A percentile compares a stretch with the other conserved stretches of the same genome.
Evolutionary conservation across 2,888 invertebrate genomes (phyloP).

Genomic region (Tipula vernalis): DNA sequence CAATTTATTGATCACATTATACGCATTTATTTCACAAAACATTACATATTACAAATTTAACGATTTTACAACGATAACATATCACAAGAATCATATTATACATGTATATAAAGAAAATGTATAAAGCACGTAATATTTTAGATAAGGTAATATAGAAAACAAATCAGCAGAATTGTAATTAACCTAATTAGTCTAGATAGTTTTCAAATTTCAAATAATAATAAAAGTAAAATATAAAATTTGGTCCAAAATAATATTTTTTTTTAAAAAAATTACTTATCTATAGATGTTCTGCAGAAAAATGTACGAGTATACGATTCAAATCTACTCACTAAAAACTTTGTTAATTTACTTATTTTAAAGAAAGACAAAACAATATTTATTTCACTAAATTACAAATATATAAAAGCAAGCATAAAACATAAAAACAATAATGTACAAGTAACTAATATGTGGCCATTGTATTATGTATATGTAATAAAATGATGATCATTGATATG

Average conservation of each 20-base stretch:
- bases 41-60: background rate
- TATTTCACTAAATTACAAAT: background rate
- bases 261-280: background rate
- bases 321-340: background rate
- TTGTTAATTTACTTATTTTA: background rate
- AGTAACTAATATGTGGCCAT: background rate
- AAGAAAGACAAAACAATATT: background rate
- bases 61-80: background rate
- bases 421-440: background rate
- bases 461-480: background rate
- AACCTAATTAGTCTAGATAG: background rate
- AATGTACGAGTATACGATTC: background rate
- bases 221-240: background rate
- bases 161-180: background rate
- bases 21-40: background rate
- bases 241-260: background rate
- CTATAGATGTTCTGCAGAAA: background rate
- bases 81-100: background rate
- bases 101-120: background rate
- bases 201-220: background rate
- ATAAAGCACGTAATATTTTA: background rate
- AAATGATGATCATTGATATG: background rate
- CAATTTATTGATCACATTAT: background rate
- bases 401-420: background rate
- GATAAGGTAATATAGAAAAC: background rate